Conservation (phyloP, 2,888 invertebrate genomes). For the Tiliacea citrago region DNA sequence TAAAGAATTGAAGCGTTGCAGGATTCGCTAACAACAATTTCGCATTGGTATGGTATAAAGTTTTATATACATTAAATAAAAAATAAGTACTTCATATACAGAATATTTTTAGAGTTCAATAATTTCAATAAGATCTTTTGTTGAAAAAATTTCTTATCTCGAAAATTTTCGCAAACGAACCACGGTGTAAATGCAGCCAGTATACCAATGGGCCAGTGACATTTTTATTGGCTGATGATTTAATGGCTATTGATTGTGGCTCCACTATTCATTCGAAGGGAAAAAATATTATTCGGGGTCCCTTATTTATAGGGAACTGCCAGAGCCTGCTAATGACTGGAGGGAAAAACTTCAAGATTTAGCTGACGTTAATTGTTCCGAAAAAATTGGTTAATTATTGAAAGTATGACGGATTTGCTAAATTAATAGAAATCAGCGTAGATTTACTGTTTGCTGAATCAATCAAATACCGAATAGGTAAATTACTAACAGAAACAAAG, state of each 20-base stretch:
- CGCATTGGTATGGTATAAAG: background rate
- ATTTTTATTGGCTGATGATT: constrained; percentile 89
- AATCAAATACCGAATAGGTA: background rate
- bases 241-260: constrained; percentile 87
- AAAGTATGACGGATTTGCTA: background rate
- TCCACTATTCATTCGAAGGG: constrained; percentile 77
- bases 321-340: constrained; percentile 50
- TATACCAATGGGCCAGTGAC: constrained; percentile 83
- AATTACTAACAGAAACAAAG: background rate
- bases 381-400: constrained; percentile 8
- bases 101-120: background rate
- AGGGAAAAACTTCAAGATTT: constrained; percentile 26
- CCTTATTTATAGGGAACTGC: constrained; percentile 60
- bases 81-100: background rate
- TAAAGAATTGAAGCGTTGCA: background rate
- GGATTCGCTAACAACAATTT: background rate
- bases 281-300: constrained; percentile 74
- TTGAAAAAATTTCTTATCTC: background rate
- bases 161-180: constrained; percentile 24
- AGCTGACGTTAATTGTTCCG: constrained; percentile 26
- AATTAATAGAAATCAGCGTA: background rate
- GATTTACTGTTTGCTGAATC: background rate
- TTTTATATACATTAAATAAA: background rate
- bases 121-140: background rate
- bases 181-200: constrained; percentile 78